A percentile compares a stretch with the other conserved stretches of the same genome.
Conservation (phyloP, 2,113 vertebrate genomes). For the Neofelis nebulosa region DNA sequence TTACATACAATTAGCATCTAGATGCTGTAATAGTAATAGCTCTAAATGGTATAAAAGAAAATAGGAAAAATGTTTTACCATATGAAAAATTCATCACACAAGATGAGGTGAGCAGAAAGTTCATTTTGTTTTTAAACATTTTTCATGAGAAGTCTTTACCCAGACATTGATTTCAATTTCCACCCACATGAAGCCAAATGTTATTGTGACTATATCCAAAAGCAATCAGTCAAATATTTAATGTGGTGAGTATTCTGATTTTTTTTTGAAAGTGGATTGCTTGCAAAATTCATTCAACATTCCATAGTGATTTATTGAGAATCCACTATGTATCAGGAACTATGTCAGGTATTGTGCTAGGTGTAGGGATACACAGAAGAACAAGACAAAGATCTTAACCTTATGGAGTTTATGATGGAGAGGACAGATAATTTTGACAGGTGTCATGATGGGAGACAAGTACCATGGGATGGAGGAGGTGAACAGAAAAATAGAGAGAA, state of each 20-base stretch:
- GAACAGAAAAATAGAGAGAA: background rate
- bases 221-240: background rate
- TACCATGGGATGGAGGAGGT: background rate
- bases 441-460: background rate
- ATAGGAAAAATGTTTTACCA: background rate
- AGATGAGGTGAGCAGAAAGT: background rate
- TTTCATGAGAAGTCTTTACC: background rate
- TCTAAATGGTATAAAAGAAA: background rate
- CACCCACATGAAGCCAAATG: background rate
- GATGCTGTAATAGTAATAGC: background rate
- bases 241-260: background rate
- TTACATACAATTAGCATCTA: background rate
- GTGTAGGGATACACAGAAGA: background rate
- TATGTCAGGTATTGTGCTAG: background rate
- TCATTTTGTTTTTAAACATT: conserved; percentile 35
- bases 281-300: background rate
- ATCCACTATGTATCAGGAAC: background rate
- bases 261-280: background rate
- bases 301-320: background rate
- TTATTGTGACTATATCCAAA: conserved; percentile 26
- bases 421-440: background rate
- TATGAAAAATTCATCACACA: background rate
- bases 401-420: background rate
- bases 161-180: conserved; percentile 16
- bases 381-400: background rate